A percentile compares a stretch with the other conserved stretches of the same genome.
These are phyloP conservation scores for Lordiphosa stackelbergi DNA, from an alignment of 1,140 invertebrate species.

Conservation along the genomic window DNA sequence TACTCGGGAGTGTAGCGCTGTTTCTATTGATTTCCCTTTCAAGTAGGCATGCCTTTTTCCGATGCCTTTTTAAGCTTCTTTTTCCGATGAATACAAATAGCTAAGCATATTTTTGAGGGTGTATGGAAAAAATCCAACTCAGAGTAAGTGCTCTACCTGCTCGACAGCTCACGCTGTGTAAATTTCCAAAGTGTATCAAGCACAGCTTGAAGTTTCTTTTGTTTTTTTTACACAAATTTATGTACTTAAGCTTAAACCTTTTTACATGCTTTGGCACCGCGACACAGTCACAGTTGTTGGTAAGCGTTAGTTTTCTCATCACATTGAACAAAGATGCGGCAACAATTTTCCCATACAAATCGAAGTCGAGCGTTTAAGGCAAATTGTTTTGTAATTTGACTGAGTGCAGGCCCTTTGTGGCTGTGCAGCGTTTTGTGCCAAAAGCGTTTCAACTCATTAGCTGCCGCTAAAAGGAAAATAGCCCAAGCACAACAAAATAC, in stretches of 20 bases:
- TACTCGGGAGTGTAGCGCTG: too few species aligned
- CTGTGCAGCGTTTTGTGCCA: conserved; percentile 20
- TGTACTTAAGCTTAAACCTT: too few species aligned
- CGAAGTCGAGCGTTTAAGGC: conserved; percentile 40
- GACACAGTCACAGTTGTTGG: conserved; percentile 1
- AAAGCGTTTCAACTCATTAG: conserved; percentile 65
- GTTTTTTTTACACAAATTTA: conserved; percentile 1
- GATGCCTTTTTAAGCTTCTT: too few species aligned
- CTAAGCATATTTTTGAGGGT: too few species aligned
- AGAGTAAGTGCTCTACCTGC: too few species aligned
- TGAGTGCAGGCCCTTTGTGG: conserved; percentile 4
- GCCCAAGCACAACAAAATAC: conserved; percentile 25
- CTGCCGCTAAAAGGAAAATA: conserved; percentile 66
- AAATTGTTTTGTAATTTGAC: conserved; percentile 68
- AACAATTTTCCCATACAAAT: conserved; percentile 64
- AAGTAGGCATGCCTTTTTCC: too few species aligned
- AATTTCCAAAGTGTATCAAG: too few species aligned
- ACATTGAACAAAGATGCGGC: conserved; percentile 34
- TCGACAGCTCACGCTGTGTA: too few species aligned
- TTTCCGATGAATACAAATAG: too few species aligned
- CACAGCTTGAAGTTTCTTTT: not conserved
- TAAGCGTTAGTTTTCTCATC: conserved; percentile 43
- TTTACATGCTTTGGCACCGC: too few species aligned
- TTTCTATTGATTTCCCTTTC: too few species aligned
- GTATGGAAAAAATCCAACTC: too few species aligned